A percentile compares a stretch with the other conserved stretches of the same genome.
These are phyloP conservation scores for Dilophus febrilis DNA, from an alignment of 2,888 invertebrate species.

Conservation along the genomic window DNA sequence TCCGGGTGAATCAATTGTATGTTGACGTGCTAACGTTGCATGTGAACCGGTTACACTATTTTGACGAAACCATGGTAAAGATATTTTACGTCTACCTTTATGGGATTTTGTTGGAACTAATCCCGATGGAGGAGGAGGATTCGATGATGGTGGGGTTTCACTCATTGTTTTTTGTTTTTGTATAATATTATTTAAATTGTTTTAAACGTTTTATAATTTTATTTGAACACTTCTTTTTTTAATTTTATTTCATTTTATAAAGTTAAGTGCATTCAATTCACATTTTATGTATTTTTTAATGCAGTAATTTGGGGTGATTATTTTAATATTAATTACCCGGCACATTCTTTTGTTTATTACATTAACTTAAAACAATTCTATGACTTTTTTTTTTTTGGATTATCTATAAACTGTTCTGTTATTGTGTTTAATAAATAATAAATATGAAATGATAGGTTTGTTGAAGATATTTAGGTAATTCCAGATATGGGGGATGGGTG, in stretches of 20 bases:
- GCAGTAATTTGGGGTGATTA: too few relatives aligned
- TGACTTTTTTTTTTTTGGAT: too few relatives aligned
- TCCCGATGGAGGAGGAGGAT: too few relatives aligned
- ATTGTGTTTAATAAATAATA: too few relatives aligned
- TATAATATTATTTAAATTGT: not conserved
- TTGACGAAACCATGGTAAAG: slow-evolving; percentile 78
- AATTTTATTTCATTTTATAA: not conserved
- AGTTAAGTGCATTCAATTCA: not conserved
- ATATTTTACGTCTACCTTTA: slow-evolving; percentile 69
- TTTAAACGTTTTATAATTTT: not conserved
- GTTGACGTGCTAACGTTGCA: slow-evolving; percentile 62
- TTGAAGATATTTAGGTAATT: too few relatives aligned
- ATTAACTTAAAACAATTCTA: too few relatives aligned
- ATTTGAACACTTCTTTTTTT: not conserved
- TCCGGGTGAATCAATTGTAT: slow-evolving; percentile 79
- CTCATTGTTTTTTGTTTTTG: slow-evolving; percentile 5
- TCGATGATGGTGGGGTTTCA: too few relatives aligned
- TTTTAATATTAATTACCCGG: too few relatives aligned
- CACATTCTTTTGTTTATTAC: too few relatives aligned
- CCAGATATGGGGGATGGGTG: too few relatives aligned
- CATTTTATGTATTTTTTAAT: not conserved
- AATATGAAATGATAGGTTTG: too few relatives aligned
- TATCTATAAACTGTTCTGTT: too few relatives aligned
- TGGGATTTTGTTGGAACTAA: slow-evolving; percentile 31
- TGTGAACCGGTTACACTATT: slow-evolving; percentile 57